phyloP scores from a whole-genome alignment of 1,140 invertebrate genomes.

The Lepidurus arcticus region DNA sequence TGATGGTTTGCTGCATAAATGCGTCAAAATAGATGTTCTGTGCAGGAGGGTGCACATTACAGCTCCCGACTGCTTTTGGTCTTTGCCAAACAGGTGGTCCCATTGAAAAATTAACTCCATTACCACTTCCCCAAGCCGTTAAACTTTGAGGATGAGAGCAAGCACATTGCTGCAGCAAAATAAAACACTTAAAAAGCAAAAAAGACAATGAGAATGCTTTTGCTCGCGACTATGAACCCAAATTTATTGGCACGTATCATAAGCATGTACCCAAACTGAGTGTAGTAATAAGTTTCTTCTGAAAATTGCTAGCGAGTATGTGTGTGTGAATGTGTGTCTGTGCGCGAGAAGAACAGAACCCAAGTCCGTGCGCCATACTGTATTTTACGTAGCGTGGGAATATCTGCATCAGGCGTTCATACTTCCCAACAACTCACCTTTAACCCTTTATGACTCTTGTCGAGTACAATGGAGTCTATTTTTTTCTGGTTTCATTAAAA shows the following conservation, averaged over 20 bases:
- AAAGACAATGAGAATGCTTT: neutral
- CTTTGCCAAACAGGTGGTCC: slow-evolving; percentile 5
- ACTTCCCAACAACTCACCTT: slow-evolving; percentile 6
- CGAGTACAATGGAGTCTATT: neutral
- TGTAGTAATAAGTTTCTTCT: neutral
- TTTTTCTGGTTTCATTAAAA: neutral
- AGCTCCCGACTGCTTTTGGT: neutral
- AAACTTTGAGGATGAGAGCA: neutral
- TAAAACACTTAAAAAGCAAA: neutral
- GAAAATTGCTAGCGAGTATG: neutral
- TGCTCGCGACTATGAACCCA: neutral
- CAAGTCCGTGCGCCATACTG: neutral
- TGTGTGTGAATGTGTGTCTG: neutral
- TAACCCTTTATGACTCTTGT: slow-evolving; percentile 18
- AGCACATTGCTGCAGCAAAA: neutral
- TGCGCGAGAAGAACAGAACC: neutral
- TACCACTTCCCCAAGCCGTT: neutral
- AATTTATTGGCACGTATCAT: slow-evolving; percentile 16
- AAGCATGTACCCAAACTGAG: neutral
- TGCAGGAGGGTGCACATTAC: neutral
- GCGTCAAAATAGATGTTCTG: neutral
- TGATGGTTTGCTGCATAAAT: neutral
- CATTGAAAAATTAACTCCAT: slow-evolving; percentile 13
- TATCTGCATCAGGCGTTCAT: neutral
- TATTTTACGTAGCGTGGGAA: slow-evolving; percentile 9